These are phyloP conservation scores for Petrolisthes manimaculis DNA, from an alignment of 2,888 invertebrate species.

Conservation along the genomic window DNA sequence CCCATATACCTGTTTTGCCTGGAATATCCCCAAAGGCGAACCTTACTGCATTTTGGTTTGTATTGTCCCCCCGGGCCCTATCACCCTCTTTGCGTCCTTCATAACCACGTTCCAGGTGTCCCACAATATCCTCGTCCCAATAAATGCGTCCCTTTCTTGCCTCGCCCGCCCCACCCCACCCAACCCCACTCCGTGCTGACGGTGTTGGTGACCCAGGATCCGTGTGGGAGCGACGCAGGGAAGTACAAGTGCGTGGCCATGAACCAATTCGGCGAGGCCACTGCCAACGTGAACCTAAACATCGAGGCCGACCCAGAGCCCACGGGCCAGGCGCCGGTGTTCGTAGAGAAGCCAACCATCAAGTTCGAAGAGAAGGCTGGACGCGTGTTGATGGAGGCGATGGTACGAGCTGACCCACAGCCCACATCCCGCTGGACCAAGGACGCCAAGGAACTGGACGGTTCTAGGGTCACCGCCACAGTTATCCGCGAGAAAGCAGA, in stretches of 20 bases:
- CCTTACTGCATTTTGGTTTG: neutral
- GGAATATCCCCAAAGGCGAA: neutral
- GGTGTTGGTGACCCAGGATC: conserved; percentile 69
- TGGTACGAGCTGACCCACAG: conserved; percentile 74
- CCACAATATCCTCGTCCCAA: neutral
- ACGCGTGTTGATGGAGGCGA: conserved; percentile 88
- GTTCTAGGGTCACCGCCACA: conserved; percentile 56
- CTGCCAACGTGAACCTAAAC: conserved; percentile 73
- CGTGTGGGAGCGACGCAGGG: conserved; percentile 73
- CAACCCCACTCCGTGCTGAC: conserved; percentile 25
- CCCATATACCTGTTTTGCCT: neutral
- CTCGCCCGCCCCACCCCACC: neutral
- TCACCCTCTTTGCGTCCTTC: neutral
- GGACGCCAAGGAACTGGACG: conserved; percentile 71
- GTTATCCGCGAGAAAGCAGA: conserved; percentile 63
- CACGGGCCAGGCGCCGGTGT: conserved; percentile 89
- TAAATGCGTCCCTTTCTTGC: neutral
- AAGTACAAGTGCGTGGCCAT: conserved; percentile 73
- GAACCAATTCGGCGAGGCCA: conserved; percentile 73
- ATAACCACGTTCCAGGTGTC: neutral
- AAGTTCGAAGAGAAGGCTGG: conserved; percentile 77
- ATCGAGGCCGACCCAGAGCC: conserved; percentile 72
- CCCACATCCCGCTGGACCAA: conserved; percentile 76
- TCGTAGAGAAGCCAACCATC: conserved; percentile 77
- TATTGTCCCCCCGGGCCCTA: neutral